phyloP scores from a whole-genome alignment of 53 echinoderm and acorn worm species.

The Henricia sp. region DNA sequence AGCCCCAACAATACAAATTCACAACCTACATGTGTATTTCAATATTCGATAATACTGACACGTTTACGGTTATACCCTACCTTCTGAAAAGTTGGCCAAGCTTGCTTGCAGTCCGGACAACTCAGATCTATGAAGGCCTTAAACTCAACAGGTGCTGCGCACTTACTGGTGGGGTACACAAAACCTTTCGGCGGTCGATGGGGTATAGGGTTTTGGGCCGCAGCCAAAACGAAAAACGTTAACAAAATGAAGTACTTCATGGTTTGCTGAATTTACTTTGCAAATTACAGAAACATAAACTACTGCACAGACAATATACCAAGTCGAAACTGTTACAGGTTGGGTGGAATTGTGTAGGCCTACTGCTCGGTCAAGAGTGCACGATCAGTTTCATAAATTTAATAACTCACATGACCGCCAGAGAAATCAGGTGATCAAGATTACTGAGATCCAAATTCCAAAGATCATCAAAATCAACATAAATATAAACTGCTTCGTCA shows the following conservation, averaged over 20 bases:
- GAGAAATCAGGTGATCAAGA: no score
- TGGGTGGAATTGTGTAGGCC: no score
- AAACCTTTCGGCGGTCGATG: slow-evolving; percentile 66
- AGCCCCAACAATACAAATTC: no score
- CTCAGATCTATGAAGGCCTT: slow-evolving; percentile 67
- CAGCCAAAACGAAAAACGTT: not conserved
- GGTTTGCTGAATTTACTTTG: not conserved
- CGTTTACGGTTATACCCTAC: slow-evolving; percentile 52
- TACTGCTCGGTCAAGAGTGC: no score
- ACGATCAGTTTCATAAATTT: no score
- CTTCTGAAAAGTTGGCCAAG: slow-evolving; percentile 56
- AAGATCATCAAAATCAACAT: no score
- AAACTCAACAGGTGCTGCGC: slow-evolving; percentile 49
- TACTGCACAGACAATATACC: no score
- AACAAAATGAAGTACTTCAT: not conserved
- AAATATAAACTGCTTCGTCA: no score
- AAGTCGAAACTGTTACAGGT: no score
- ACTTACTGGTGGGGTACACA: slow-evolving; percentile 33
- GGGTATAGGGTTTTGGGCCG: slow-evolving; percentile 65
- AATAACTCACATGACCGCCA: no score
- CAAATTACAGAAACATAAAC: no score
- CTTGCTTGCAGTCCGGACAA: slow-evolving; percentile 67
- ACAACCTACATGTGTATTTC: not conserved
- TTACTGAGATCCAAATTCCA: no score
- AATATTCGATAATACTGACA: slow-evolving; percentile 5